Percentiles rank a stretch among this genome's conserved stretches.
Evolutionary conservation across 1,140 invertebrate genomes (phyloP).

Genomic region (Kradibia gibbosae): DNA sequence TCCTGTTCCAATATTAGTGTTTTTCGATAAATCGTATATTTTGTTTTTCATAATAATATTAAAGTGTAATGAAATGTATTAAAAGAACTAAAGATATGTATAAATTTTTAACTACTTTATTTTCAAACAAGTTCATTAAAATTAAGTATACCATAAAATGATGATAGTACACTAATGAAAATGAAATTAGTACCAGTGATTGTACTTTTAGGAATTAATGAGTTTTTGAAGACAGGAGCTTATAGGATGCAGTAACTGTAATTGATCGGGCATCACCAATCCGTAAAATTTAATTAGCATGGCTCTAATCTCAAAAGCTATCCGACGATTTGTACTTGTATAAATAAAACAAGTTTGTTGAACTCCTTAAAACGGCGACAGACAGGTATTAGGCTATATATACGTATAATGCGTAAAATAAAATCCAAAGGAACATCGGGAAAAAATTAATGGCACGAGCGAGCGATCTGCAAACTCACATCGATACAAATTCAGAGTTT

Average conservation of each 20-base stretch:
- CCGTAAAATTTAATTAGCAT: slow-evolving; percentile 35
- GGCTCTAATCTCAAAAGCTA: slow-evolving; percentile 4
- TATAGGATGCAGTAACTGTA: neutral
- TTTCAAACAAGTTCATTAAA: too few species aligned
- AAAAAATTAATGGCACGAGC: slow-evolving; percentile 37
- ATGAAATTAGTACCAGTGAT: neutral
- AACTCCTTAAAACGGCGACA: slow-evolving; percentile 20
- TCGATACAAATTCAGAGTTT: slow-evolving; percentile 35
- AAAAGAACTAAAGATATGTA: too few species aligned
- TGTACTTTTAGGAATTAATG: neutral
- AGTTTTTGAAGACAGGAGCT: neutral
- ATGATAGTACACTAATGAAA: too few species aligned
- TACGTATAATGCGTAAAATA: slow-evolving; percentile 10
- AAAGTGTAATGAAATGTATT: too few species aligned
- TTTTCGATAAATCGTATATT: too few species aligned
- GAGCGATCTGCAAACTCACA: slow-evolving; percentile 1
- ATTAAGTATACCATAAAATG: too few species aligned
- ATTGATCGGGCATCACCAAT: neutral
- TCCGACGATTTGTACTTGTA: slow-evolving; percentile 7
- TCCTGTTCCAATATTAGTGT: too few species aligned
- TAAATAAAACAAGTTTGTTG: slow-evolving; percentile 44
- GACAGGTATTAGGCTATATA: neutral
- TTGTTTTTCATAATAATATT: too few species aligned
- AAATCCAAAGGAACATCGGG: neutral
- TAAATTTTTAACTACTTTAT: too few species aligned